These are phyloP conservation scores for Columba livia DNA, from an alignment of 2,113 vertebrate genomes.

Conservation along the genomic window DNA sequence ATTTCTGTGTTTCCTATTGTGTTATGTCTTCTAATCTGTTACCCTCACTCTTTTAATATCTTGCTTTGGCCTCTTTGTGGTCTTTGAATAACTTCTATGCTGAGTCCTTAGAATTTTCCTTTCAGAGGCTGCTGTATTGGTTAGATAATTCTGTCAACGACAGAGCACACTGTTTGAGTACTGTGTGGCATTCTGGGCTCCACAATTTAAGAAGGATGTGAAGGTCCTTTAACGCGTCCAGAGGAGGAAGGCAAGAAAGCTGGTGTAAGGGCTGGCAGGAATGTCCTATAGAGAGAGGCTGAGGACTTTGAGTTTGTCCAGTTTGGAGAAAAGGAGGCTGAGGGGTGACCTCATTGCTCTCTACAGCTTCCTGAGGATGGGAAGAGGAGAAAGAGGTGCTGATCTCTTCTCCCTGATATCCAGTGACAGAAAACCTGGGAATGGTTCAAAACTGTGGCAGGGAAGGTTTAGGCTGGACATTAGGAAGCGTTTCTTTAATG, in stretches of 20 bases:
- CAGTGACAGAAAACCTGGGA: rapidly evolving
- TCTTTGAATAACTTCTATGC: neutral
- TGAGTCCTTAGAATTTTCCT: neutral
- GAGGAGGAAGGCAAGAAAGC: neutral
- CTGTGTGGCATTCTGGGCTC: neutral
- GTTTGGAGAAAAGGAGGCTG: neutral
- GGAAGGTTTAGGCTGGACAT: neutral
- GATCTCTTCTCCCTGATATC: neutral
- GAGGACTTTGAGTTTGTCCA: neutral
- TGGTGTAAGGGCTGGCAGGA: neutral
- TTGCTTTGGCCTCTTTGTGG: neutral
- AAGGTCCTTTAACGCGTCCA: neutral
- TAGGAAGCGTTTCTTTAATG: neutral
- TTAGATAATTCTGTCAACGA: neutral
- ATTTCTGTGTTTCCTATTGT: neutral
- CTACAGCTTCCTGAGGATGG: neutral
- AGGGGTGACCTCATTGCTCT: rapidly evolving
- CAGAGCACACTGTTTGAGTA: neutral
- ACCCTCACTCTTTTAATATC: neutral
- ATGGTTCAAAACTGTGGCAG: neutral
- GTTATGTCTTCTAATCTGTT: neutral
- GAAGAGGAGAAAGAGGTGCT: neutral
- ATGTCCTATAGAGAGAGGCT: rapidly evolving
- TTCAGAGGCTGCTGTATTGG: neutral
- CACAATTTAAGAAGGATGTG: neutral